Conservation (phyloP, 2,888 invertebrate species). For the Pycnomerus fuliginosus region DNA sequence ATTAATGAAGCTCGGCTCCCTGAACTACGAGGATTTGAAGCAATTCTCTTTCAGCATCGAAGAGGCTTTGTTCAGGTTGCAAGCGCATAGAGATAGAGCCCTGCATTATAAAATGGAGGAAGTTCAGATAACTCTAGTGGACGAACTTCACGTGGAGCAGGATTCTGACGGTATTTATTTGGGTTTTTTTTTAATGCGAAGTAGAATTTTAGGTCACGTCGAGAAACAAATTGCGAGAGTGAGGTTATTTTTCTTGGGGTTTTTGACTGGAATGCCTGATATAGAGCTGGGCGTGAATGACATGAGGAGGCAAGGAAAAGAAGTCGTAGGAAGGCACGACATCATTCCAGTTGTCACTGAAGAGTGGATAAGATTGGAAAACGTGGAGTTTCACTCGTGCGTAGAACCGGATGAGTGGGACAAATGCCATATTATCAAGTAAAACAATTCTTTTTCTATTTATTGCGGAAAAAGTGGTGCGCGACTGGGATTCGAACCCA, state of each 20-base stretch:
- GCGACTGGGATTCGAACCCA: too few species aligned
- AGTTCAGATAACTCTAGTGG: constrained; percentile 91
- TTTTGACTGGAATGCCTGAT: constrained; percentile 94
- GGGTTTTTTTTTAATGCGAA: constrained; percentile 2
- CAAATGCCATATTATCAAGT: constrained; percentile 82
- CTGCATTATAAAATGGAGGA: constrained; percentile 95
- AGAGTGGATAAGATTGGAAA: constrained; percentile 97
- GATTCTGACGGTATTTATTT: constrained; percentile 74
- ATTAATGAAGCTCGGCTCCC: constrained; percentile 92
- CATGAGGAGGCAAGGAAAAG: constrained; percentile 95
- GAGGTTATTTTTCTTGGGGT: constrained; percentile 92
- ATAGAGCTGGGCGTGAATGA: constrained; percentile 98
- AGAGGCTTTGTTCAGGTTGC: constrained; percentile 84
- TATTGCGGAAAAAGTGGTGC: too few species aligned
- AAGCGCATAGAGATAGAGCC: constrained; percentile 84
- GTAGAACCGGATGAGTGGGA: constrained; percentile 91
- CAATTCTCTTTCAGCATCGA: constrained; percentile 90
- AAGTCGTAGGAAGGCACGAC: constrained; percentile 98
- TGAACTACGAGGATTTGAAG: constrained; percentile 85
- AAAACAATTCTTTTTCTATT: constrained; percentile 41
- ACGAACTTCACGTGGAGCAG: constrained; percentile 88
- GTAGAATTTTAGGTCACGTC: constrained; percentile 57
- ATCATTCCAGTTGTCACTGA: constrained; percentile 98
- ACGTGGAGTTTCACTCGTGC: constrained; percentile 91
- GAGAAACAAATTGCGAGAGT: constrained; percentile 92